phyloP scores from a whole-genome alignment of 2,113 vertebrate genomes.

The Helogale parvula region DNA sequence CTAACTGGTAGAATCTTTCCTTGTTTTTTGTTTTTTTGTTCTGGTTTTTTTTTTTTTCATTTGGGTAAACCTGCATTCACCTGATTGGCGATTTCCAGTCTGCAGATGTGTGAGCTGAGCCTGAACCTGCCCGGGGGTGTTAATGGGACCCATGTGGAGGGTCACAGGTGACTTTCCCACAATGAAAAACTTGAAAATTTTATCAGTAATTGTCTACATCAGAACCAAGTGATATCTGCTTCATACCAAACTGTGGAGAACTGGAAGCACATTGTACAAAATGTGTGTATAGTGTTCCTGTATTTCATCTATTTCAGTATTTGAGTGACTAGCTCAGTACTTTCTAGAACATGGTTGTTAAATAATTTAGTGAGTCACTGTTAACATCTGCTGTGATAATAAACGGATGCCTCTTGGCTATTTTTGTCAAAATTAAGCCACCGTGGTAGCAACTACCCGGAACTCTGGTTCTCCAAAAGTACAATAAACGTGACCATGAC shows the following conservation, averaged over 20 bases:
- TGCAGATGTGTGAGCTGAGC: background rate
- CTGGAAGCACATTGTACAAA: background rate
- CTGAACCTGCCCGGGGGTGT: background rate
- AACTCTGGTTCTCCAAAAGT: background rate
- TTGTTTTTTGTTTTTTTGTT: background rate
- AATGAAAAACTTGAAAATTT: conserved; percentile 14
- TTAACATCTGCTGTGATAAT: background rate
- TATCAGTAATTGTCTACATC: background rate
- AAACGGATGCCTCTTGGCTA: background rate
- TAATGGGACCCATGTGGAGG: background rate
- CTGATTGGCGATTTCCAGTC: background rate
- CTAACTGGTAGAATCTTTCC: background rate
- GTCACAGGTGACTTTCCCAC: background rate
- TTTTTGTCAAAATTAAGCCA: background rate
- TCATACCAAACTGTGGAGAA: conserved; percentile 5
- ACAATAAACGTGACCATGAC: background rate
- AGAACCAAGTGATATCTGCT: conserved; percentile 47
- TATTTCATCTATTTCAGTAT: conserved; percentile 39
- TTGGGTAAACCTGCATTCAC: background rate
- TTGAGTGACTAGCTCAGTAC: background rate
- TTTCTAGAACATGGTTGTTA: background rate
- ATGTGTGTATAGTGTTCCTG: background rate
- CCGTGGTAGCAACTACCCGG: background rate
- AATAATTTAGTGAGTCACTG: background rate
- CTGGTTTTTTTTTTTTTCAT: background rate